Conservation (phyloP, 2,113 vertebrate genomes). For the Aptenodytes patagonicus region DNA sequence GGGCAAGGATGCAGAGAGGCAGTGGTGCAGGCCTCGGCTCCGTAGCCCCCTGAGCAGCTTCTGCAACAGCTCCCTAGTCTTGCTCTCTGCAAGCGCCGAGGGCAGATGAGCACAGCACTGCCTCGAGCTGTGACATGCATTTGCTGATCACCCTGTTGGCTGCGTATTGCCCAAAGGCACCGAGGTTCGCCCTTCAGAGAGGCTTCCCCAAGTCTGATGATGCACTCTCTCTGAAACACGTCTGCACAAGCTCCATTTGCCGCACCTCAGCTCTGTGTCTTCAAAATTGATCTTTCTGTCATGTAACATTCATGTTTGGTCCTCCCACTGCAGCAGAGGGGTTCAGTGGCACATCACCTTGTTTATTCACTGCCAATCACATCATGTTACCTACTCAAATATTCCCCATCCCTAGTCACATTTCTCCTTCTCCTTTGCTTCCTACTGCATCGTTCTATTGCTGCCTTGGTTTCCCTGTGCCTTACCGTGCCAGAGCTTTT, state of each 20-base stretch:
- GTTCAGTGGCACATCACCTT: not conserved
- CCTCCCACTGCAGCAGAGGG: not conserved
- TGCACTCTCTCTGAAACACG: not conserved
- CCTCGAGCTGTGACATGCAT: not conserved
- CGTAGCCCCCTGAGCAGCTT: not conserved
- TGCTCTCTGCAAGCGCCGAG: rapidly evolving
- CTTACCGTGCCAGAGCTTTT: not conserved
- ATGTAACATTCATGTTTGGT: not conserved
- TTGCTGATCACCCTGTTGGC: not conserved
- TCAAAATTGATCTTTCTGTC: not conserved
- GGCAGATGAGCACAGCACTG: not conserved
- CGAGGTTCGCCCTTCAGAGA: not conserved
- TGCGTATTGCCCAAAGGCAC: not conserved
- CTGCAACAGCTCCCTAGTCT: not conserved
- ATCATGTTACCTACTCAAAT: not conserved
- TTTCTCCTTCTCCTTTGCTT: not conserved
- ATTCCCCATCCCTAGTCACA: not conserved
- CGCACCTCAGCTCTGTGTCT: not conserved
- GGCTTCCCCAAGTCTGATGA: not conserved
- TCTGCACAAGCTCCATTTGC: not conserved
- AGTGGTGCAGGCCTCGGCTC: no score
- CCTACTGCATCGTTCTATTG: not conserved
- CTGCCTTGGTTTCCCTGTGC: not conserved
- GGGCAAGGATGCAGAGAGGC: not conserved
- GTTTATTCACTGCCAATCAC: constrained; percentile 26